These are phyloP conservation scores for Sepioteuthis lessoniana DNA, from an alignment of 2,888 invertebrate genomes.

Conservation along the genomic window DNA sequence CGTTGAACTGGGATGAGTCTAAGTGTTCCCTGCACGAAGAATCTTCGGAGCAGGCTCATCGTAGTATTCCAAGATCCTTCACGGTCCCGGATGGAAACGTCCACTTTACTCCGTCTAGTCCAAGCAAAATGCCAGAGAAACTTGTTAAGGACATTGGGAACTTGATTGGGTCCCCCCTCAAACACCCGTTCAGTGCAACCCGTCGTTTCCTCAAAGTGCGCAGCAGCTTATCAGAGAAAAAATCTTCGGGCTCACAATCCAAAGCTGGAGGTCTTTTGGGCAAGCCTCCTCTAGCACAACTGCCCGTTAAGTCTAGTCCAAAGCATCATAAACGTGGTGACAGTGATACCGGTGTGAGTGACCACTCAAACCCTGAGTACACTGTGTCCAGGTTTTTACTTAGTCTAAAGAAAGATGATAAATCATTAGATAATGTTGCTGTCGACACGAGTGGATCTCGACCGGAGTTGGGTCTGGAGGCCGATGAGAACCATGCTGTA, in stretches of 20 bases:
- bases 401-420: conserved; percentile 43
- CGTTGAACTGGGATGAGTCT: conserved; percentile 38
- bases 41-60: conserved; percentile 38
- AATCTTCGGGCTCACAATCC: conserved; percentile 59
- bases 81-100: conserved; percentile 48
- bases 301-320: conserved; percentile 52
- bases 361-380: conserved; percentile 40
- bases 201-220: conserved; percentile 65
- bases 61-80: conserved; percentile 47
- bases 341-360: conserved; percentile 34
- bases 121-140: conserved; percentile 67
- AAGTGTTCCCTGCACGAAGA: conserved; percentile 40
- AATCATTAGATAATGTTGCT: conserved; percentile 44
- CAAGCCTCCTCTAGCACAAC: conserved; percentile 58
- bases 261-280: conserved; percentile 60
- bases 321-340: conserved; percentile 55
- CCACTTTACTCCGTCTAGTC: conserved; percentile 59
- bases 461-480: conserved; percentile 20
- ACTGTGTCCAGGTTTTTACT: conserved; percentile 46
- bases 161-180: conserved; percentile 64
- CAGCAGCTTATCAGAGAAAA: conserved; percentile 63
- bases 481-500: conserved; percentile 42
- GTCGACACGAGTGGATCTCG: not conserved
- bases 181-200: conserved; percentile 63
- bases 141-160: conserved; percentile 68